Percentiles rank a stretch among this genome's conserved stretches.
Conservation (phyloP, 2,113 vertebrate species). For the Anarhynchus alexandrinus region DNA sequence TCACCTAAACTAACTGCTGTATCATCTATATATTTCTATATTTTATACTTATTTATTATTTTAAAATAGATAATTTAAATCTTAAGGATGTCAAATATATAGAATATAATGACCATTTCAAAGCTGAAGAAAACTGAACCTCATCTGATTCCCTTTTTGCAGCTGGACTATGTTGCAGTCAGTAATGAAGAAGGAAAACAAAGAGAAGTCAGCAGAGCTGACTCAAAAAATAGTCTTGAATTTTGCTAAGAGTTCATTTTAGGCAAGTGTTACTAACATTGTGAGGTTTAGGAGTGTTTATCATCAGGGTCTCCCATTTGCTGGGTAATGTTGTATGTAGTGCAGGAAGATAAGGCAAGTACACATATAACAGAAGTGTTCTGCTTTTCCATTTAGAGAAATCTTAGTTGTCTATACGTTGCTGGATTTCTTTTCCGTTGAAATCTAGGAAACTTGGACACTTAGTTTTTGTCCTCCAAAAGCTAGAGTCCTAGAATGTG, state of each 20-base stretch:
- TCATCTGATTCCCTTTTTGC: background rate
- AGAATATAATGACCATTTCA: background rate
- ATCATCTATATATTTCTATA: background rate
- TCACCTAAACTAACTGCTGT: background rate
- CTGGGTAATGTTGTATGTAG: background rate
- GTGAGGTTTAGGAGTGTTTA: background rate
- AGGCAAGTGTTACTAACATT: background rate
- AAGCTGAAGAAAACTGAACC: background rate
- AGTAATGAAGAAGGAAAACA: background rate
- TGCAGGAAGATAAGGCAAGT: background rate
- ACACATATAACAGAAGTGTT: background rate
- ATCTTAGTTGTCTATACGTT: background rate
- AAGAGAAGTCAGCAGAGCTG: background rate
- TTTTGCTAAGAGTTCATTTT: background rate
- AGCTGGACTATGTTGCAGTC: background rate
- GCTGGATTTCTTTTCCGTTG: background rate
- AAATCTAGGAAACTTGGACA: background rate
- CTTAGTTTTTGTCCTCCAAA: background rate
- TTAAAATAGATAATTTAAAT: background rate
- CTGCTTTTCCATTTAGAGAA: background rate
- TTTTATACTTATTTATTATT: background rate
- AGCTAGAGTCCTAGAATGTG: background rate
- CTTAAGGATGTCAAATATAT: background rate
- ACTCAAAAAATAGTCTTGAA: background rate
- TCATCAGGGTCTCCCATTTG: background rate